These are phyloP conservation scores for Cynocephalus volans DNA, from an alignment of 2,113 vertebrate species.

Conservation along the genomic window DNA sequence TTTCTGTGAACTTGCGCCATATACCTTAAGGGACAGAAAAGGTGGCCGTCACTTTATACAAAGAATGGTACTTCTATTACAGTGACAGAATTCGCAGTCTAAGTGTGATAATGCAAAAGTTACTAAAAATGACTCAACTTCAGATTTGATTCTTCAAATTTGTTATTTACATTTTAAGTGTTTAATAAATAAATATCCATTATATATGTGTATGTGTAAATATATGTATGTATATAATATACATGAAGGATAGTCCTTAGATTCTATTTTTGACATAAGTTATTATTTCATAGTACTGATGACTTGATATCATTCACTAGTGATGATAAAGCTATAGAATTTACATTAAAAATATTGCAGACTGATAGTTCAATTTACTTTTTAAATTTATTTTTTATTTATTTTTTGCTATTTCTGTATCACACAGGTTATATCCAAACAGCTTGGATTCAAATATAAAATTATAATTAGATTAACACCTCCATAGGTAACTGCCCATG, in stretches of 20 bases:
- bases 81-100: conserved; percentile 74
- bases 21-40: conserved; percentile 77
- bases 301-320: background rate
- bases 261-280: conserved; percentile 35
- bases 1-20: conserved; percentile 78
- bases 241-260: background rate
- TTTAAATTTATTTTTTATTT: background rate
- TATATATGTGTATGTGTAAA: background rate
- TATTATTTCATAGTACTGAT: background rate
- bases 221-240: background rate
- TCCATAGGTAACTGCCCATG: background rate
- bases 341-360: background rate
- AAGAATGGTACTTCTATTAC: conserved; percentile 68
- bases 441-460: background rate
- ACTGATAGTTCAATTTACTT: background rate
- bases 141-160: conserved; percentile 31
- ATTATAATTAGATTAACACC: conserved; percentile 5
- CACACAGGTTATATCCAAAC: background rate
- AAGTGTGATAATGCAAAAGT: conserved; percentile 60
- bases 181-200: conserved; percentile 68
- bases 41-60: conserved; percentile 76
- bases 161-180: conserved; percentile 54
- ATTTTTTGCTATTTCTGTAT: background rate
- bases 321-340: background rate
- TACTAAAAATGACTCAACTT: background rate